Conservation (phyloP, 2,113 vertebrate species). For the Tenebrosternarchus preto region DNA sequence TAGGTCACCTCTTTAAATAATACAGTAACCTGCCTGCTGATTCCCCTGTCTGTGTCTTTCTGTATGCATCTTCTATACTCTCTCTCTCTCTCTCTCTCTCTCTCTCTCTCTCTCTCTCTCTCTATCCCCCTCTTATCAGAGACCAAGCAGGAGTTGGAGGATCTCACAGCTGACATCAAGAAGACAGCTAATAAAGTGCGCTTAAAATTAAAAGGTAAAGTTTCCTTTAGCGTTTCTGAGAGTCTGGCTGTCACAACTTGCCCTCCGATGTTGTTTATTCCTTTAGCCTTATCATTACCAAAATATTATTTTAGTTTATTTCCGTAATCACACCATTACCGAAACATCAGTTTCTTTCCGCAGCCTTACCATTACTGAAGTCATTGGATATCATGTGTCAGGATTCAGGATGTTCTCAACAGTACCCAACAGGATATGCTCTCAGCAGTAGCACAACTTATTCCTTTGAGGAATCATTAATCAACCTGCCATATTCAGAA, state of each 20-base stretch:
- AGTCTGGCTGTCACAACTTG: background rate
- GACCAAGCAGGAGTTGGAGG: constrained; percentile 94
- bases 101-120: background rate
- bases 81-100: constrained; percentile 14
- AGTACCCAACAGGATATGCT: too few relatives aligned
- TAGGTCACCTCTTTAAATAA: background rate
- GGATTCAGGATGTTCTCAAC: too few relatives aligned
- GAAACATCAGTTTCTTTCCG: too few relatives aligned
- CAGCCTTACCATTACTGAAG: too few relatives aligned
- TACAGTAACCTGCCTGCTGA: background rate
- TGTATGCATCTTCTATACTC: background rate
- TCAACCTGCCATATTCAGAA: too few relatives aligned
- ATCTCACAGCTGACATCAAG: constrained; percentile 95
- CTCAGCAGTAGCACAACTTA: too few relatives aligned
- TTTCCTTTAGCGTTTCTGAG: background rate
- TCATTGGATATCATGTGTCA: too few relatives aligned
- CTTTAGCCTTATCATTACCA: background rate
- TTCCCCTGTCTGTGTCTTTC: too few relatives aligned
- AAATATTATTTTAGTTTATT: too few relatives aligned
- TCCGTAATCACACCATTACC: too few relatives aligned
- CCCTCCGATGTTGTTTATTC: background rate
- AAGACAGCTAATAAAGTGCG: constrained; percentile 97
- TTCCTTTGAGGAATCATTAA: too few relatives aligned
- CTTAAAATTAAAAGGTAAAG: constrained; percentile 94
- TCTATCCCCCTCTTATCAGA: constrained; percentile 69